Evolutionary conservation across 2,113 vertebrate genomes (phyloP).

Genomic region (Glaucidium brasilianum): DNA sequence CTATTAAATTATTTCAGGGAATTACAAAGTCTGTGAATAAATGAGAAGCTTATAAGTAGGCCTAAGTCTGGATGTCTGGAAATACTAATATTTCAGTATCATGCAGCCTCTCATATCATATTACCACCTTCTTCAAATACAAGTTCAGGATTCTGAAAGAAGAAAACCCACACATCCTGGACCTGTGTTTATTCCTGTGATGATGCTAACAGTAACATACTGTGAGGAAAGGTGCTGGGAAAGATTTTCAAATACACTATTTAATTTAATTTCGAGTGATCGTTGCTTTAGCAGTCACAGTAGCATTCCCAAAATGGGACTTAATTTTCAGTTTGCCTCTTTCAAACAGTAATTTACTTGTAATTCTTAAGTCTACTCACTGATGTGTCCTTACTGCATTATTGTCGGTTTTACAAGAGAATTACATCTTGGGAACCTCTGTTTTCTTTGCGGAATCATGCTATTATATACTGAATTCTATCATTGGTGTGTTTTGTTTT

Average conservation of each 20-base stretch:
- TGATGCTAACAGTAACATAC: neutral
- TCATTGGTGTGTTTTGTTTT: neutral
- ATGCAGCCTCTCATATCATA: neutral
- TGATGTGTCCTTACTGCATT: neutral
- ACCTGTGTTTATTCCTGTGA: neutral
- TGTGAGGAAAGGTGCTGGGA: neutral
- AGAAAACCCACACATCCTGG: neutral
- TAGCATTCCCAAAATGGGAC: neutral
- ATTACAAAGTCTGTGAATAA: neutral
- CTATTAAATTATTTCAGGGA: neutral
- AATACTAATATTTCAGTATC: neutral
- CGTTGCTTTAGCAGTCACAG: neutral
- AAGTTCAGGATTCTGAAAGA: constrained; percentile 29
- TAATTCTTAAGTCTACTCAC: neutral
- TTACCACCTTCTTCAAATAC: neutral
- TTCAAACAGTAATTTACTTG: neutral
- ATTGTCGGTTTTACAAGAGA: neutral
- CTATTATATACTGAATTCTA: neutral
- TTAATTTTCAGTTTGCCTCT: neutral
- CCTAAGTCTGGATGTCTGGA: neutral
- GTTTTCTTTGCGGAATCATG: neutral
- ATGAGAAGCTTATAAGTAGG: neutral
- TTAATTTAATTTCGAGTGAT: neutral
- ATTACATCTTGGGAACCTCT: neutral
- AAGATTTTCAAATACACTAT: neutral